These are phyloP conservation scores for Antedon mediterranea DNA, from an alignment of 53 echinoderm and acorn worm species.

Conservation along the genomic window DNA sequence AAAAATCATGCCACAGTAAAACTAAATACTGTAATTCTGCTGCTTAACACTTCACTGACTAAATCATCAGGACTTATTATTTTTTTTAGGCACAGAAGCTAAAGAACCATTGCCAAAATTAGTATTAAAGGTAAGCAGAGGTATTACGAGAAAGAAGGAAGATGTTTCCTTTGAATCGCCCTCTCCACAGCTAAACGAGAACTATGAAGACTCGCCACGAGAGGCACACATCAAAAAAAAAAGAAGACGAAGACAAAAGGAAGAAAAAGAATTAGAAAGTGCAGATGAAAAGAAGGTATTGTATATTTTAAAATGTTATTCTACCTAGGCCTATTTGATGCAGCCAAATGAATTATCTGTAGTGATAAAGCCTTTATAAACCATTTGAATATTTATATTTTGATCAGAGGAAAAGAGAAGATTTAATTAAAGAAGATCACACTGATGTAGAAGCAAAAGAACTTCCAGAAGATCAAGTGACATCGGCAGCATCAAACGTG, in stretches of 20 bases:
- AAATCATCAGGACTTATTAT: too few relatives aligned
- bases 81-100: too few relatives aligned
- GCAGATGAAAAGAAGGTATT: conserved; percentile 17
- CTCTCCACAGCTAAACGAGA: not conserved
- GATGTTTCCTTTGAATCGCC: conserved; percentile 2
- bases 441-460: not conserved
- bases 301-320: too few relatives aligned
- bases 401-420: not conserved
- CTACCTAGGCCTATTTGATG: not conserved
- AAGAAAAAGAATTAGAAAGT: conserved; percentile 31
- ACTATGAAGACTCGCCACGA: not conserved
- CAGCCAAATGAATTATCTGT: not conserved
- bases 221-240: conserved; percentile 24
- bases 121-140: conserved; percentile 74
- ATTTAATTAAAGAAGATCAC: not conserved
- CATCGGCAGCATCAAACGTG: not conserved
- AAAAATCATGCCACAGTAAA: too few relatives aligned
- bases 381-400: not conserved
- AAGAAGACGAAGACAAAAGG: conserved; percentile 45
- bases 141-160: conserved; percentile 29
- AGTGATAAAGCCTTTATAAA: not conserved
- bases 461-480: not conserved
- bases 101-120: conserved; percentile 68
- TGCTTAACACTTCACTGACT: too few relatives aligned
- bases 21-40: too few relatives aligned